Evolutionary conservation across 2,113 vertebrate genomes (phyloP), one percentile per base, ranked within the genome.

Genomic region (Chiloscyllium plagiosum): DNA sequence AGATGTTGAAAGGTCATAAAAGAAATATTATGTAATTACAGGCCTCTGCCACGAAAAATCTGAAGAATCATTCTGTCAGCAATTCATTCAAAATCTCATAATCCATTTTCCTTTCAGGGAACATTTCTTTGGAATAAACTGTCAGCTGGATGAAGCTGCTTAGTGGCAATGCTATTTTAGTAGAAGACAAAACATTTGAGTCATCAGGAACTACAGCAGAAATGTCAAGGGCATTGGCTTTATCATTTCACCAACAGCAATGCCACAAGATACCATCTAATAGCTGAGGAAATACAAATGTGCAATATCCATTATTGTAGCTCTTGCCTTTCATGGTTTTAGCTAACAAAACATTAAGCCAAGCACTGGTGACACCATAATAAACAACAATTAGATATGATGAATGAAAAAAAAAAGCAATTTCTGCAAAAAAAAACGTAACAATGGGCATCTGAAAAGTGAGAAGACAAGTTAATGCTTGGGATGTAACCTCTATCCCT

Each of bases 21-120:
- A 19, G 94, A 95, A 95, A 95, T 69, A 95, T 95, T 70, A 95
- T 95, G 72, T 76, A 95, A 95, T 95, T 95, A 95, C 68, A 26
- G 94, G 13, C 68, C 94, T 76, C 94, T 94, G 93, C 93, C 68
- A 70, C 47, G 68, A 94, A 70, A 94, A 94, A 50, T 94, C 19
- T 8, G 37, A 94, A 70, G 93, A 72, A 68, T 94, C 66, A 50
- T 26, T 94, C 68, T 95, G 94, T 95, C 94, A 95, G 42, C 70
- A 47, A 72, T 47, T 72, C 69, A 95, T 95, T 95, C 72, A 72
- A 50, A 76, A 95, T 95, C 69, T 95, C 94, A 95, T 95, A 95
- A 95, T 95, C 94, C 69, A 61, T 52, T 95, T 72, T 72, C 61
- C 10, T 95, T 95, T 72, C 68, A 70, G 37, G 69, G 94, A 76